phyloP scores from a whole-genome alignment of 2,797 vertebrate genomes.

The Monodelphis domestica region DNA sequence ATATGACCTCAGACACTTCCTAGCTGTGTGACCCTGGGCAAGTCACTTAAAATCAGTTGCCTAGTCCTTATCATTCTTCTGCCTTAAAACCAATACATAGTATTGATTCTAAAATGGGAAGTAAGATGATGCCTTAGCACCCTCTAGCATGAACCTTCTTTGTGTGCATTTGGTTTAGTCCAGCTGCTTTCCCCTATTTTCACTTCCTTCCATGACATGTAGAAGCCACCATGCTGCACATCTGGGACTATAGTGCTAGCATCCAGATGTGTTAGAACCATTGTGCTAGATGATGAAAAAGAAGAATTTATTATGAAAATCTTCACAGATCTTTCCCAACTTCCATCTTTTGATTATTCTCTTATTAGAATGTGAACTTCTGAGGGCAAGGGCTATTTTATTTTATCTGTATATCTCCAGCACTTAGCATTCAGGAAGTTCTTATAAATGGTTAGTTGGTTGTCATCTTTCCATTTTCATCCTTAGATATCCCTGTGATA shows the following conservation, averaged over 20 bases:
- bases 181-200: neutral
- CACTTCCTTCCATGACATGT: neutral
- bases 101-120: no score
- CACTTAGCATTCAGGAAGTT: neutral
- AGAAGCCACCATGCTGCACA: no score
- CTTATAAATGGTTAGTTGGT: neutral
- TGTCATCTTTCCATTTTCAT: neutral
- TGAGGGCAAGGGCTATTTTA: neutral
- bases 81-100: no score
- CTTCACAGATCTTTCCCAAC: neutral
- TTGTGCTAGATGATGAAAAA: neutral
- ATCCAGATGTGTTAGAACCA: neutral
- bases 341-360: neutral
- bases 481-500: neutral
- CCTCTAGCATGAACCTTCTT: neutral
- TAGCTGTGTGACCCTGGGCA: no score
- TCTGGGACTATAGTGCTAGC: neutral
- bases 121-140: neutral
- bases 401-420: neutral
- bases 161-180: neutral
- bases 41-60: no score
- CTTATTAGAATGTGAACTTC: neutral
- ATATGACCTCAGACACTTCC: no score
- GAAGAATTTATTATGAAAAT: neutral
- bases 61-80: no score